These are phyloP conservation scores for Allolobophora icterica DNA, from an alignment of 2,888 invertebrate species.

Conservation along the genomic window DNA sequence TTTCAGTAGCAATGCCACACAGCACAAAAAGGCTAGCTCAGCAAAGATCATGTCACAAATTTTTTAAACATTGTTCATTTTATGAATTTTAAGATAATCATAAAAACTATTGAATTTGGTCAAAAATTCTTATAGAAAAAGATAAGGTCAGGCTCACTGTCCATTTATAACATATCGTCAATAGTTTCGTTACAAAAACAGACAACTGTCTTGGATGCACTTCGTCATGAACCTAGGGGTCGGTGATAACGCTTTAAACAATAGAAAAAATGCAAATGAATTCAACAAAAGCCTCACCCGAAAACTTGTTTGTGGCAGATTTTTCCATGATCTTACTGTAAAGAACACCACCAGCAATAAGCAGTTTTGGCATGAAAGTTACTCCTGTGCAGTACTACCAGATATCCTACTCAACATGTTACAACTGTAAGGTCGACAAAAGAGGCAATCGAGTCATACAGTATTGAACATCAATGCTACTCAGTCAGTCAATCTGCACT, in stretches of 20 bases:
- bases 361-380: not conserved
- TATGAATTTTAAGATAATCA: not conserved
- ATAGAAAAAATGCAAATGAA: not conserved
- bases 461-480: not conserved
- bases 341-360: not conserved
- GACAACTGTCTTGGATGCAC: not conserved
- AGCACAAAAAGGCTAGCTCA: not conserved
- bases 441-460: no score
- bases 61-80: not conserved
- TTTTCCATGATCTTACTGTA: not conserved
- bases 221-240: not conserved
- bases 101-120: not conserved
- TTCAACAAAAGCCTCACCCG: not conserved
- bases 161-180: not conserved
- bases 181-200: not conserved
- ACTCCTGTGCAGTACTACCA: not conserved
- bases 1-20: no score
- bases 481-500: not conserved
- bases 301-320: conserved; percentile 17
- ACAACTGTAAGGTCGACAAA: no score
- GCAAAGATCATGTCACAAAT: not conserved
- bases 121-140: not conserved
- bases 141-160: not conserved
- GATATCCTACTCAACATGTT: no score
- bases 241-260: not conserved